Evolutionary conservation across 1,140 invertebrate species (phyloP), one percentile per base, ranked within the genome.

Genomic region (Papilio polyxenes): DNA sequence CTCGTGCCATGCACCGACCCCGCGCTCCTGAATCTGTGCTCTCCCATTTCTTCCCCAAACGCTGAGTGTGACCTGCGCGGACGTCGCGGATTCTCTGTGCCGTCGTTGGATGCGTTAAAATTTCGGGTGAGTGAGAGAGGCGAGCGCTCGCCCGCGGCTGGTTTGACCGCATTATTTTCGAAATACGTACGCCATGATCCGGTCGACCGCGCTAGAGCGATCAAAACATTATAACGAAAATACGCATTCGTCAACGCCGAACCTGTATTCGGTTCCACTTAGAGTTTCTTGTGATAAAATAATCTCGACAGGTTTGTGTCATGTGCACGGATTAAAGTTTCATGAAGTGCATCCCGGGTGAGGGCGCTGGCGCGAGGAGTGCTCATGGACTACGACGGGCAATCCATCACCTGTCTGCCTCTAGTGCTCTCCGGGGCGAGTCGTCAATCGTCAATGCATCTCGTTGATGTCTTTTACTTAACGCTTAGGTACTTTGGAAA

Each of bases 141-240:
- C 88, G 87, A 88, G 88, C 87, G 90, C 84, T 87, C 88, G 89
- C 90, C 87, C 87, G 92, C 89, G 89, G 91, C 92, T 90, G 91
- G 92, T 94, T 92, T 94, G 92, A 94, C 92, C 92, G 92, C 92
- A 94, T 94, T 94, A 94, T 94, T 94, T 92, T 92, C 89, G 92
- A 92, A 93, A 94, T 94, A 94, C 92, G 91, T 92, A 92, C 90
- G 88, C 90, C 87, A 85, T 87, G 88, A 92, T 92, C 91, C 92
- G 91, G 89, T 90, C 89, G 91, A 88, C 87, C 88, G 89, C 84
- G 91, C 88, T 89, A 91, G 86, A 87, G 89, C 87, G 85, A 93
- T 93, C 91, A 93, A 94, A 94, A 94, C 92, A 94, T 90, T 89
- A 91, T 91, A 89, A 91, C 89, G 92, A 92, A 88, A 88, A 90